These are phyloP conservation scores for Bothrops jararaca DNA, from an alignment of 2,113 vertebrate genomes.

Conservation along the genomic window DNA sequence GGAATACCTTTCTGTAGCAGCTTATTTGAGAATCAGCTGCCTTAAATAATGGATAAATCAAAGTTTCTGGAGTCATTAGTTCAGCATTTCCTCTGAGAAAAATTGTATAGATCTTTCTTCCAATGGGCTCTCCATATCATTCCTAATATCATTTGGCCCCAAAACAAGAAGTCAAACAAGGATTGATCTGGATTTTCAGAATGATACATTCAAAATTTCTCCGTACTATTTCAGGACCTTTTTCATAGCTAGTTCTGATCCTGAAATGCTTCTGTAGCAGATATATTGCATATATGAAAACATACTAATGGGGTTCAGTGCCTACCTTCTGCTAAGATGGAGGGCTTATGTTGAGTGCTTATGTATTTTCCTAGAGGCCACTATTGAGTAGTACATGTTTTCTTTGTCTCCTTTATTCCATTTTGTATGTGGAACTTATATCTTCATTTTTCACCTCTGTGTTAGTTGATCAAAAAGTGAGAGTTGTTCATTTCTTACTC, in stretches of 20 bases:
- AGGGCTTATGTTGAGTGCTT: background rate
- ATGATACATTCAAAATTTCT: background rate
- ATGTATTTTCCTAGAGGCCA: background rate
- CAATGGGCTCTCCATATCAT: background rate
- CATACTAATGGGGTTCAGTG: background rate
- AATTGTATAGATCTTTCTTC: background rate
- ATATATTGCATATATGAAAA: background rate
- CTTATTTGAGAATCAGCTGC: background rate
- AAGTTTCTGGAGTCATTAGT: background rate
- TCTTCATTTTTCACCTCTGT: background rate
- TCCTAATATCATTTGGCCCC: background rate
- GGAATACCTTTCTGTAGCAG: background rate
- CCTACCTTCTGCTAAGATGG: background rate
- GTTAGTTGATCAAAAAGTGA: background rate
- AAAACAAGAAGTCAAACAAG: background rate
- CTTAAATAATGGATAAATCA: background rate
- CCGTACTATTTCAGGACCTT: background rate
- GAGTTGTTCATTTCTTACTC: background rate
- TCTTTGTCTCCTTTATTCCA: background rate
- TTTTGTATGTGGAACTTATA: background rate
- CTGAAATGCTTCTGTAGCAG: background rate
- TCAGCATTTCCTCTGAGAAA: background rate
- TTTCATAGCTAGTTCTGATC: background rate
- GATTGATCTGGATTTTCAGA: background rate
- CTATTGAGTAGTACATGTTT: background rate